A percentile compares a stretch with the other conserved stretches of the same genome.
Evolutionary conservation across 1,140 invertebrate genomes (phyloP).

Genomic region (Campodea augens): DNA sequence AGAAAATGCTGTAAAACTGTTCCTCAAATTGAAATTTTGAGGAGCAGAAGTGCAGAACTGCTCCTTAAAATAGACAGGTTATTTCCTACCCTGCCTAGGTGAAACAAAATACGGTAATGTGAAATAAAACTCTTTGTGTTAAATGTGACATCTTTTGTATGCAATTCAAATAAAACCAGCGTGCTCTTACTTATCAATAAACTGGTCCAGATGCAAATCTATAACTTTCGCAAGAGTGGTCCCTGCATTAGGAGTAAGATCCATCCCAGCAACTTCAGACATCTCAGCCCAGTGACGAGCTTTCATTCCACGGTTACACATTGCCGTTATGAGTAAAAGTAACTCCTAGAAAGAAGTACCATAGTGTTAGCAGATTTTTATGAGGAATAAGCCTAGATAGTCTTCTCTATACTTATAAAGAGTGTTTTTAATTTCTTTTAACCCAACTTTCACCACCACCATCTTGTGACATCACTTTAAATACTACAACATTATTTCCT

Average conservation of each 20-base stretch:
- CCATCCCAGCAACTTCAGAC: slow-evolving; percentile 56
- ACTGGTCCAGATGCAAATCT: slow-evolving; percentile 45
- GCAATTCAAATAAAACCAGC: too few relatives aligned
- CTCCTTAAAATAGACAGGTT: too few relatives aligned
- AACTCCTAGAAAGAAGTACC: slow-evolving; percentile 35
- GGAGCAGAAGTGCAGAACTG: too few relatives aligned
- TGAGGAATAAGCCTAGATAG: slow-evolving; percentile 12
- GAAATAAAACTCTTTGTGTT: too few relatives aligned
- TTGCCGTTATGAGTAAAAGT: slow-evolving; percentile 55
- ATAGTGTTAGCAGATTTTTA: too few relatives aligned
- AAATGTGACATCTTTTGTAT: too few relatives aligned
- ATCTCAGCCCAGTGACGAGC: slow-evolving; percentile 83
- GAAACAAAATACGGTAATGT: too few relatives aligned
- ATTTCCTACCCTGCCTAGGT: too few relatives aligned
- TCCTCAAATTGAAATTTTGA: too few relatives aligned
- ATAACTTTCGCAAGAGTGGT: slow-evolving; percentile 67
- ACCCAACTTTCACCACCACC: too few relatives aligned
- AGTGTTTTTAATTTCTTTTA: slow-evolving; percentile 1
- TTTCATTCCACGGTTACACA: slow-evolving; percentile 72
- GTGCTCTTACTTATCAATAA: slow-evolving; percentile 52
- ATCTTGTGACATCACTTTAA: neutral
- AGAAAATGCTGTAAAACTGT: too few relatives aligned
- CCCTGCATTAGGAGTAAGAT: slow-evolving; percentile 67
- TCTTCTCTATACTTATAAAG: neutral
- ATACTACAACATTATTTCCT: neutral